Evolutionary conservation across 2,888 invertebrate species (phyloP), one percentile per base, ranked within the genome.

Genomic region (Hypolimnas misippus): DNA sequence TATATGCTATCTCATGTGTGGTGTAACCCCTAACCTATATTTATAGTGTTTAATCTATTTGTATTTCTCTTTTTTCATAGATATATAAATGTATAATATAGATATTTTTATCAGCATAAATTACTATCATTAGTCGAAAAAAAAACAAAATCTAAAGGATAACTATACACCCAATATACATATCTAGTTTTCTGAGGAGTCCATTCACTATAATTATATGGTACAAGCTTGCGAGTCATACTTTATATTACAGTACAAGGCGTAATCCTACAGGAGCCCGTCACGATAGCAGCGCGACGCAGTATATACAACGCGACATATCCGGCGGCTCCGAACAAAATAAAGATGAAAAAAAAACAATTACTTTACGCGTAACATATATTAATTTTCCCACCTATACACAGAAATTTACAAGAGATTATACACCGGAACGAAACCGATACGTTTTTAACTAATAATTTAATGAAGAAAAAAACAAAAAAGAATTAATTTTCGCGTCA

Each of bases 121-220:
- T 92, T 89, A 92, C 88, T 91, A 91, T 88, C 81, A 88, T 86
- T 90, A 87, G 82, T 86, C 83, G 78, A 83, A 83, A 84, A 88
- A 82, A 87, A 79, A 85, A 89, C 83, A 86, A 82, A 82, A 80
- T 79, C 84, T 84, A 80, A 86, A 80, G 74, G 80, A 88, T 87
- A 88, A 86, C 90, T 91, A 86, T 91, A 91, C 91, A 91, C 90
- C 89, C 88, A 89, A 89, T 91, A 87, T 92, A 90, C 91, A 92
- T 82, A 88, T 75, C 85, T 87, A 87, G 73, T 73, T 73, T 46
- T 44, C 17, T 77, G 82, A 84, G 66, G 86, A 87, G 83, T 86
- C 77, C 84, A 79, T 79, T 78, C 84, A 76, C 80, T 86, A 88
- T 76, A 73, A 70, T 81, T 87, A 86, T 89, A 89, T 88, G 77